These are phyloP conservation scores for Ceratina australensis DNA, from an alignment of 1,140 invertebrate species.

Conservation along the genomic window DNA sequence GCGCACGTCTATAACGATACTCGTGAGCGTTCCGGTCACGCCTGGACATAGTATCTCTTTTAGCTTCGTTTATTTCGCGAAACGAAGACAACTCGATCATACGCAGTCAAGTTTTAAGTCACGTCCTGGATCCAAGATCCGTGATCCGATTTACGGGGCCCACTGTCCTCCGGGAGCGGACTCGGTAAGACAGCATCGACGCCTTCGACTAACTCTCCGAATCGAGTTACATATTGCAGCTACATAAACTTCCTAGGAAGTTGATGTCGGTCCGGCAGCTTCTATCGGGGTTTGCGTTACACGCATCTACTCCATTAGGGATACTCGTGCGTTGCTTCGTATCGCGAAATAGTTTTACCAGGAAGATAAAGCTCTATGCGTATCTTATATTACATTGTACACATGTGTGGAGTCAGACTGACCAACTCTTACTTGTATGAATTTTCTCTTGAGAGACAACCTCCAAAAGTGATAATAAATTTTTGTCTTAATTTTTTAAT, in stretches of 20 bases:
- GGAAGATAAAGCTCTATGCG: constrained; percentile 46
- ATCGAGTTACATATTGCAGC: constrained; percentile 61
- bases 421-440: no score
- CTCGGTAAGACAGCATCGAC: constrained; percentile 47
- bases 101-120: constrained; percentile 38
- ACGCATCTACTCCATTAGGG: no score
- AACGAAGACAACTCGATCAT: neutral
- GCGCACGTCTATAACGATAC: no score
- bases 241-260: constrained; percentile 63
- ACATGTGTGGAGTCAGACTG: no score
- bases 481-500: no score
- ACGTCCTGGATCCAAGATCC: constrained; percentile 54
- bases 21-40: neutral
- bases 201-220: constrained; percentile 58
- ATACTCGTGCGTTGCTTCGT: neutral
- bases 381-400: no score
- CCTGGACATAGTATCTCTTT: neutral
- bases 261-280: constrained; percentile 42
- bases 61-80: neutral
- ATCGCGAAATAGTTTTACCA: constrained; percentile 12
- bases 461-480: no score
- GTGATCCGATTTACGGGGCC: constrained; percentile 56
- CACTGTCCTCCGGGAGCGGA: neutral
- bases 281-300: neutral
- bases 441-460: no score